phyloP scores from a whole-genome alignment of 2,113 vertebrate genomes.

The Camelus dromedarius region DNA sequence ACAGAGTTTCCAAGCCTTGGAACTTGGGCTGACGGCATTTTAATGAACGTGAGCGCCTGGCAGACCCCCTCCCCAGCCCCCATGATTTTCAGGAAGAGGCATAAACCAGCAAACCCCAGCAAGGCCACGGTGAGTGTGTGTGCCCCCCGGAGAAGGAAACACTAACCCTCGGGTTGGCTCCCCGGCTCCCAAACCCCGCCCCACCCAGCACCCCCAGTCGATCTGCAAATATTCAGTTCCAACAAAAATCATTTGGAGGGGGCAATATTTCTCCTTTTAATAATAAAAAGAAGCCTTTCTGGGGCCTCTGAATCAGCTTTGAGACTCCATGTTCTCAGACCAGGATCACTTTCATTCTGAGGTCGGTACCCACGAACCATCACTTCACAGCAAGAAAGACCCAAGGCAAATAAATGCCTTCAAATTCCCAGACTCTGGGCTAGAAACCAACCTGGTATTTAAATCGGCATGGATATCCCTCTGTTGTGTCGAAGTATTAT shows the following conservation, averaged over 20 bases:
- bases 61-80: neutral
- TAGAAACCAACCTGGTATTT: slow-evolving; percentile 46
- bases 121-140: neutral
- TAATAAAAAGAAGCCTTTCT: slow-evolving; percentile 18
- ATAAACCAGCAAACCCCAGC: slow-evolving; percentile 30
- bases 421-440: neutral
- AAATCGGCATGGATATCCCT: neutral
- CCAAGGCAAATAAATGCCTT: neutral
- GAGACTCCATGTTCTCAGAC: neutral
- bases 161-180: neutral
- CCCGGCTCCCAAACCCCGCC: neutral
- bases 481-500: neutral
- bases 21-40: slow-evolving; percentile 48
- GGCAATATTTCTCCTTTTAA: neutral
- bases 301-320: neutral
- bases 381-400: slow-evolving; percentile 36
- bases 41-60: slow-evolving; percentile 55
- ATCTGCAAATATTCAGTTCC: slow-evolving; percentile 13
- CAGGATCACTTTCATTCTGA: neutral
- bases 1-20: neutral
- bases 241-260: neutral
- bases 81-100: slow-evolving; percentile 1
- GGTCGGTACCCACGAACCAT: neutral
- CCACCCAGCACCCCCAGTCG: neutral
- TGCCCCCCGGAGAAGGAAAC: neutral